These are phyloP conservation scores for Ormyrus rosae DNA, from an alignment of 2,888 invertebrate species.

Conservation along the genomic window DNA sequence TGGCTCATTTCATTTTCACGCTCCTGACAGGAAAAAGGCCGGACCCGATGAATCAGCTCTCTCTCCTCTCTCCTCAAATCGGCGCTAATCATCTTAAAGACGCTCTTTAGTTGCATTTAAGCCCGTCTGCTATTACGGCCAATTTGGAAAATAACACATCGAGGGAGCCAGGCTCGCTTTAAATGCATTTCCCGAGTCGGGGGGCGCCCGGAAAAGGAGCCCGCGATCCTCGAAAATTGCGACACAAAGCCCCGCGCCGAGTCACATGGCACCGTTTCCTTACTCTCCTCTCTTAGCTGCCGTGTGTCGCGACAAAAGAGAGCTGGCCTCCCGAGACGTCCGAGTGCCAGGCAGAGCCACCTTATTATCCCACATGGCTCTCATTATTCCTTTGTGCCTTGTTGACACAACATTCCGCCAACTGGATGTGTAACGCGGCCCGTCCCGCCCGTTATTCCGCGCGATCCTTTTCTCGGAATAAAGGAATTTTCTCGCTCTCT, in stretches of 20 bases:
- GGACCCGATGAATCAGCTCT: no score
- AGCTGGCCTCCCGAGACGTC: constrained; percentile 18
- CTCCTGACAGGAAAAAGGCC: no score
- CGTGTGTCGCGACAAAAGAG: constrained; percentile 45
- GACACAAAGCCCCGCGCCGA: neutral
- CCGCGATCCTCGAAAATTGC: neutral
- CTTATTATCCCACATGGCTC: constrained; percentile 48
- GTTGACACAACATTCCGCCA: constrained; percentile 53
- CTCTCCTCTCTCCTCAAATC: no score
- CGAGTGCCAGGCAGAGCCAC: constrained; percentile 34
- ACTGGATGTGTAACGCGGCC: no score
- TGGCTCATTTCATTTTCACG: no score
- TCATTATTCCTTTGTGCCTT: constrained; percentile 54
- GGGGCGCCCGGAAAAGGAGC: neutral
- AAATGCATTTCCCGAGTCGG: neutral
- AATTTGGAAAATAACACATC: no score
- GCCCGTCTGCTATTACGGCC: no score
- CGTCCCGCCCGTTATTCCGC: no score
- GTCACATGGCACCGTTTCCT: constrained; percentile 40
- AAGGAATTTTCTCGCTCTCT: no score
- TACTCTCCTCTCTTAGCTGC: neutral
- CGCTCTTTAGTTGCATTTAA: no score
- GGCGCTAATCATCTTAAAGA: no score
- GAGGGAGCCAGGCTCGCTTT: neutral
- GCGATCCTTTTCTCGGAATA: no score